These are phyloP conservation scores for Hycleus phaleratus DNA, from an alignment of 1,140 invertebrate species.

Conservation along the genomic window DNA sequence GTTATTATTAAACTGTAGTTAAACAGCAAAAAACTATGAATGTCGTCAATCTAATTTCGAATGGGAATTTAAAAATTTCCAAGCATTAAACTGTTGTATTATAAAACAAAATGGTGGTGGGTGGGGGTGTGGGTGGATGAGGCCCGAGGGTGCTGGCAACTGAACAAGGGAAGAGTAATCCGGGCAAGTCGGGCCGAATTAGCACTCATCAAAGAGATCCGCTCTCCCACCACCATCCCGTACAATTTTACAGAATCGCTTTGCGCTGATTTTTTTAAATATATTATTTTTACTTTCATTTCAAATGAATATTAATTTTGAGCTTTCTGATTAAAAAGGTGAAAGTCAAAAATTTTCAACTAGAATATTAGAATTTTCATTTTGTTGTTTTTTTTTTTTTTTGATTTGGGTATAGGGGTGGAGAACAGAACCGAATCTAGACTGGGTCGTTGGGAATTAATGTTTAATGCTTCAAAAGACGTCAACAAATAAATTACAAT, in stretches of 20 bases:
- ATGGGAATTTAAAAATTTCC: no score
- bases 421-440: no score
- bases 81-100: no score
- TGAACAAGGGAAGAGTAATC: slow-evolving; percentile 7
- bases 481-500: slow-evolving; percentile 3
- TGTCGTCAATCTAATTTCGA: no score
- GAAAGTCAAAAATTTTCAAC: no score
- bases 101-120: no score
- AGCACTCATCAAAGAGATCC: slow-evolving; percentile 11
- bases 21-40: no score
- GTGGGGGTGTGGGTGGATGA: background rate
- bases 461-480: background rate
- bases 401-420: no score
- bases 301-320: slow-evolving; percentile 8
- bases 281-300: slow-evolving; percentile 8
- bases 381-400: no score
- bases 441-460: no score
- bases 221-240: background rate
- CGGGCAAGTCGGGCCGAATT: slow-evolving; percentile 8
- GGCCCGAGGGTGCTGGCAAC: background rate
- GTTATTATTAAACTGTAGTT: no score
- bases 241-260: background rate
- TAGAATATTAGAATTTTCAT: no score
- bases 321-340: background rate
- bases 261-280: slow-evolving; percentile 4